Evolutionary conservation across 2,113 vertebrate genomes (phyloP), one percentile per base, ranked within the genome.

Genomic region (Aldabrachelys gigantea): DNA sequence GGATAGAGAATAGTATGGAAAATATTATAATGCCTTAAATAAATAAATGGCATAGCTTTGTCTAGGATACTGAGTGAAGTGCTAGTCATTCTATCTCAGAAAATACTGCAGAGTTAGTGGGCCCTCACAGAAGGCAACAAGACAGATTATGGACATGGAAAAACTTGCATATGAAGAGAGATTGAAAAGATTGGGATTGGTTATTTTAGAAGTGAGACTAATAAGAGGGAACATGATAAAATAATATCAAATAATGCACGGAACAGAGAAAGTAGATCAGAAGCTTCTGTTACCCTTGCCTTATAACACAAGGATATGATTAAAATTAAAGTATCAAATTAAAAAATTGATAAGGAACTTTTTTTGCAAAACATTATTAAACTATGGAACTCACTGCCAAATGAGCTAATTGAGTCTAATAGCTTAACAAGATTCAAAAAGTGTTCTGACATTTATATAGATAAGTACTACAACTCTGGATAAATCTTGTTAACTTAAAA

Each of bases 361-460:
- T 35, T 50, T 11, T 49, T 72, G 3, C 56, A 24, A 96, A 92
- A 79, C 1, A 1, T 79, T 89, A 78, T n/a, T 83, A 80, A 6
- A 62, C 16, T 79, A 72, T 2, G 3, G 78, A 90, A 80, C 2
- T 29, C 5, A 56, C 27, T 25, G 24, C 38, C 38, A 44, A 2
- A 4, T 0, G 0, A 6, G 11, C 25, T 90, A 41, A 88, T 5
- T 5, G 5, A 83, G 0, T 35, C 35, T 44, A 72, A 31, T 59
- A 50, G 44, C 8, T 47, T 80, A 69, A 44, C 52, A 78, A 78
- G 75, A 78, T 47, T 78, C 17, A 72, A 69, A 69, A 78, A 47
- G 72, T 47, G 25, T 47, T 16, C 5, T 27, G 12, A 27, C 65
- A 78, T 47, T 13, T 24, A 78, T 4, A 44, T 44, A 13, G 19